Conservation (phyloP, 2,888 invertebrate species). For the Willowsia nigromaculata region DNA sequence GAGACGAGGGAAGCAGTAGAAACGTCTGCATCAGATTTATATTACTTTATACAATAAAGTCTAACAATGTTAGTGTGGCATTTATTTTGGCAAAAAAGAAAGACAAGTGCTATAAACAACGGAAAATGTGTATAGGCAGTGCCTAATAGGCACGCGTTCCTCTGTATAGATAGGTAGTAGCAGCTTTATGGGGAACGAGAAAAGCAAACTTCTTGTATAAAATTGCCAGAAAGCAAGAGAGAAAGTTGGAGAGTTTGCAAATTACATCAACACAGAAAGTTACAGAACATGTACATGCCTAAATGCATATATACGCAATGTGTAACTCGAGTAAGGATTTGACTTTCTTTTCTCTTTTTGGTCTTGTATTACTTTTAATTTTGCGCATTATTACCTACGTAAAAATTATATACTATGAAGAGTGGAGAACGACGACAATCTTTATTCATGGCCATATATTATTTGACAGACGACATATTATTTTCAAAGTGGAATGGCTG, state of each 20-base stretch:
- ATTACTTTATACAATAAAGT: not conserved
- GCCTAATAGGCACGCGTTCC: not conserved
- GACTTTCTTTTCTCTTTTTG: not conserved
- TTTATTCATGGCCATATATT: not conserved
- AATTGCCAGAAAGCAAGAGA: no score
- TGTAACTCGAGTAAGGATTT: not conserved
- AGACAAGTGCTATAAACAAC: not conserved
- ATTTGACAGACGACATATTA: not conserved
- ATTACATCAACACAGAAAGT: not conserved
- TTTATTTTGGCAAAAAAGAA: not conserved
- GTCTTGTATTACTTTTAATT: not conserved
- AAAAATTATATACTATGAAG: not conserved
- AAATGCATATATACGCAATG: not conserved
- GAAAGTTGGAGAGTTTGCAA: not conserved
- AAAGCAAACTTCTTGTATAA: not conserved
- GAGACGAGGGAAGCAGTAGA: no score
- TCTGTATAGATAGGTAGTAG: not conserved
- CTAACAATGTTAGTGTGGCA: not conserved
- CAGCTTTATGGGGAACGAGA: not conserved
- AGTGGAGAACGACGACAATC: not conserved
- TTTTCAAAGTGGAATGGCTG: not conserved
- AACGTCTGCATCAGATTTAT: not conserved
- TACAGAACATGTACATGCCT: no score
- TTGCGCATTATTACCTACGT: conserved; percentile 20
- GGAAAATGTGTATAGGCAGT: not conserved